These are phyloP conservation scores for Clostera curtula DNA, from an alignment of 2,888 invertebrate genomes.

Conservation along the genomic window DNA sequence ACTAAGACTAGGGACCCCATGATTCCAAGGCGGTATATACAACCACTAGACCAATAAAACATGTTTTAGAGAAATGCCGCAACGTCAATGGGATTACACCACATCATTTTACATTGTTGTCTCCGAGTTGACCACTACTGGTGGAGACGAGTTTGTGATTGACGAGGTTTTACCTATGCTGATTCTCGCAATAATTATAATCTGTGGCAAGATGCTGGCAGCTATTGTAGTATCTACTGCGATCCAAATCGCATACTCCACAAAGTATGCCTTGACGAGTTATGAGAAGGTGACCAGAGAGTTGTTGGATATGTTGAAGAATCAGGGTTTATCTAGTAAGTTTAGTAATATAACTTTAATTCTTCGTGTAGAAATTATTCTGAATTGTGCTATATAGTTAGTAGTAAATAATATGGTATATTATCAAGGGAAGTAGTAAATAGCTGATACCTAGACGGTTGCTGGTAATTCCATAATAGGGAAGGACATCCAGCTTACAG, in stretches of 20 bases:
- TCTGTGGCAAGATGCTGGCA: slow-evolving; percentile 58
- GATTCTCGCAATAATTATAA: slow-evolving; percentile 41
- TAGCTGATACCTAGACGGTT: too few relatives aligned
- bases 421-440: too few relatives aligned
- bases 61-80: slow-evolving; percentile 37
- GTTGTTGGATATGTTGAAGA: slow-evolving; percentile 54
- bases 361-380: too few relatives aligned
- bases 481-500: too few relatives aligned
- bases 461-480: too few relatives aligned
- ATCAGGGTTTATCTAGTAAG: slow-evolving; percentile 60
- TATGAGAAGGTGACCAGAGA: slow-evolving; percentile 49
- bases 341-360: slow-evolving; percentile 6
- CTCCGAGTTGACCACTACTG: slow-evolving; percentile 45
- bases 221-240: slow-evolving; percentile 52
- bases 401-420: not conserved
- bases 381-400: too few relatives aligned
- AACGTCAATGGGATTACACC: slow-evolving; percentile 50
- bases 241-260: slow-evolving; percentile 53
- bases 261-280: slow-evolving; percentile 47
- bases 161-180: slow-evolving; percentile 32
- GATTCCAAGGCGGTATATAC: too few relatives aligned
- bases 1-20: too few relatives aligned
- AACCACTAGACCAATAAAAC: too few relatives aligned
- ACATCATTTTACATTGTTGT: slow-evolving; percentile 56
- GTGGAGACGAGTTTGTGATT: slow-evolving; percentile 52